Base-by-base conservation (phyloP, 1,140 invertebrate species). In the Drosophila bocqueti region DNA sequence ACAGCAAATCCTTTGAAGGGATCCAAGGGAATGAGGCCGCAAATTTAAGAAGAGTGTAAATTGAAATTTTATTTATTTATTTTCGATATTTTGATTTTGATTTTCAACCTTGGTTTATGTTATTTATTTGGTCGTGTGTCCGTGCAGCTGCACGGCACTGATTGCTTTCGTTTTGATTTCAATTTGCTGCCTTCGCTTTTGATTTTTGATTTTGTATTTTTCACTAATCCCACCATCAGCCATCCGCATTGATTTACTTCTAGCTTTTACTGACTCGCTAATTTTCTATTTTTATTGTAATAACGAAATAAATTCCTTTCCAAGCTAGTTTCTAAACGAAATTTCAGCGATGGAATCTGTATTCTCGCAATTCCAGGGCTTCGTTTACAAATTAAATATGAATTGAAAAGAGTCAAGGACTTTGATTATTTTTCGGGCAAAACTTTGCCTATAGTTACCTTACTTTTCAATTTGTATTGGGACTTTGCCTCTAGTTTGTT, bases 51-150 rank as follows among this genome's bases (percentile, higher is more conserved):
- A 46, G 49, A 68, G 63, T 57, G 67, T 57, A 72, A 59, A 73
- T 73, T 73, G 69, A 71, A 60, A 60, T 71, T 43, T 71, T 60
- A 73, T 72, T 73, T 73, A 73, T 73, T 73, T 73, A 73, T 73
- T 72, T 72, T 43, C 54, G 11, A 43, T 59, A 43, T 73, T 73
- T 71, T 72, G 58, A 52, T 66, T 66, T 52, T 45, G 67, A 15
- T 71, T 72, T 72, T 57, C 45, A 72, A 43, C 54, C 38, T 71
- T 60, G 50, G 66, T 16, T 60, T 34, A 9, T 8, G 31, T 5
- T 49, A 72, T 72, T 72, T 50, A 73, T 60, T 71, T 54, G 67
- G n/a, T 38, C 21, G 31, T 54, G 18, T 36, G 47, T 52, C 63
- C 50, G 18, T 50, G 31, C 61, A 52, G 21, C 46, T 67, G 47